These are phyloP conservation scores for Elegia similella DNA, from an alignment of 2,888 invertebrate genomes.

Conservation along the genomic window DNA sequence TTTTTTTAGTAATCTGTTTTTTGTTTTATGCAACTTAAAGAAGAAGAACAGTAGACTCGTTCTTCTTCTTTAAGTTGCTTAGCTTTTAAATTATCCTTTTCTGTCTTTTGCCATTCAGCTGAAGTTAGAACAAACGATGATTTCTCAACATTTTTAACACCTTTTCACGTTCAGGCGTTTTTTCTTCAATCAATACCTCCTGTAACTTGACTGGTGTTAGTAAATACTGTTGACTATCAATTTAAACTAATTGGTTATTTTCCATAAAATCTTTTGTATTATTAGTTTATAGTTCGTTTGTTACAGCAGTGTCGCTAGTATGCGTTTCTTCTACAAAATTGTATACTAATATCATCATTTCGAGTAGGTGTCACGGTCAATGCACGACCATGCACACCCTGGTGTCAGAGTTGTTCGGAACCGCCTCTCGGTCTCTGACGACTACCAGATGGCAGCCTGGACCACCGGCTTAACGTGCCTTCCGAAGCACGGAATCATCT, in stretches of 20 bases:
- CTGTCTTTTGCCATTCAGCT: slow-evolving; percentile 22
- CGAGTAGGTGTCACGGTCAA: too few relatives aligned
- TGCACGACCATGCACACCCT: too few relatives aligned
- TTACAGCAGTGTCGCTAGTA: slow-evolving; percentile 11
- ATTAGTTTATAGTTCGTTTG: too few relatives aligned
- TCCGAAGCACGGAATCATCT: too few relatives aligned
- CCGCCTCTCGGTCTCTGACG: too few relatives aligned
- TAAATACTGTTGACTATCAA: slow-evolving; percentile 21
- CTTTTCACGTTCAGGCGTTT: slow-evolving; percentile 24
- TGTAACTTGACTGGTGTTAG: slow-evolving; percentile 21
- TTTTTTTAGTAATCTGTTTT: slow-evolving; percentile 26
- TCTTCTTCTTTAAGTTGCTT: slow-evolving; percentile 25
- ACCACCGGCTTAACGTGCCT: too few relatives aligned
- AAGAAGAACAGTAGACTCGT: too few relatives aligned
- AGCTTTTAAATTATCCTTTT: slow-evolving; percentile 23
- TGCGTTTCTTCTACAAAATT: slow-evolving; percentile 22
- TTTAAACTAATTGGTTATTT: slow-evolving; percentile 17
- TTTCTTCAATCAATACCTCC: slow-evolving; percentile 18
- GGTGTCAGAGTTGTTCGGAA: too few relatives aligned
- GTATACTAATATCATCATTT: slow-evolving; percentile 24
- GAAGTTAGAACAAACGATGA: slow-evolving; percentile 24
- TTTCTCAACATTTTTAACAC: slow-evolving; percentile 23
- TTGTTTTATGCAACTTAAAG: slow-evolving; percentile 22
- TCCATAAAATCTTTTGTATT: slow-evolving; percentile 5
- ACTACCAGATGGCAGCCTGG: too few relatives aligned